Conservation (phyloP, 2,113 vertebrate genomes). For the Cromileptes altivelis region DNA sequence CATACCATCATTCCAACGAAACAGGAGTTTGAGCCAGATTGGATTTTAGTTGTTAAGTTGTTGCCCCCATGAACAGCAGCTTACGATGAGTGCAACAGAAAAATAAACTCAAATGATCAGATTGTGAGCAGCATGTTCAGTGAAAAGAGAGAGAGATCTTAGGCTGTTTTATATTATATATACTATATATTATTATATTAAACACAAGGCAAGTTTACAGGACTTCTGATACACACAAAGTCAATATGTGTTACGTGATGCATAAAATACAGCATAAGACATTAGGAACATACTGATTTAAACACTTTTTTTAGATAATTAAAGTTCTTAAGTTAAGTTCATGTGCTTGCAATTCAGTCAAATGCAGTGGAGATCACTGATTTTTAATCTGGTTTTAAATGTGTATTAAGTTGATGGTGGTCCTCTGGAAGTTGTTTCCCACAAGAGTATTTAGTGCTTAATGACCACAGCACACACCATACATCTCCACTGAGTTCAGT, state of each 20-base stretch:
- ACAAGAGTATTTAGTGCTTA: not conserved
- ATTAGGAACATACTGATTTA: not conserved
- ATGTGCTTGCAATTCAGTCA: not conserved
- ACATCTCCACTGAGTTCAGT: too few species aligned
- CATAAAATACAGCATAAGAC: not conserved
- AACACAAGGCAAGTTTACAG: not conserved
- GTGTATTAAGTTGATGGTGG: not conserved
- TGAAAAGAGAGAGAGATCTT: not conserved
- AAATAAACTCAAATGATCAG: constrained; percentile 4
- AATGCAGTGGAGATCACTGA: not conserved
- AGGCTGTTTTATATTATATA: too few species aligned
- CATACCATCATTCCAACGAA: constrained; percentile 23
- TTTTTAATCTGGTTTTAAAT: not conserved
- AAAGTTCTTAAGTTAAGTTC: too few species aligned
- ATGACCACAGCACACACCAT: not conserved
- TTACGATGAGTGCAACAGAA: not conserved
- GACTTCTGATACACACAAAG: not conserved
- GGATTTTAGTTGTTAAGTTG: constrained; percentile 29
- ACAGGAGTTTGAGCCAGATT: constrained; percentile 4
- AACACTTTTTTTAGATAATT: not conserved
- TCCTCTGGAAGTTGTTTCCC: not conserved
- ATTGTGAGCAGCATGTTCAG: not conserved
- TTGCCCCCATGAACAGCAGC: not conserved
- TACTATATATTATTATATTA: too few species aligned
- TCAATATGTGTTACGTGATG: not conserved